phyloP scores from a whole-genome alignment of 2,113 vertebrate species.

The Xiphias gladius region DNA sequence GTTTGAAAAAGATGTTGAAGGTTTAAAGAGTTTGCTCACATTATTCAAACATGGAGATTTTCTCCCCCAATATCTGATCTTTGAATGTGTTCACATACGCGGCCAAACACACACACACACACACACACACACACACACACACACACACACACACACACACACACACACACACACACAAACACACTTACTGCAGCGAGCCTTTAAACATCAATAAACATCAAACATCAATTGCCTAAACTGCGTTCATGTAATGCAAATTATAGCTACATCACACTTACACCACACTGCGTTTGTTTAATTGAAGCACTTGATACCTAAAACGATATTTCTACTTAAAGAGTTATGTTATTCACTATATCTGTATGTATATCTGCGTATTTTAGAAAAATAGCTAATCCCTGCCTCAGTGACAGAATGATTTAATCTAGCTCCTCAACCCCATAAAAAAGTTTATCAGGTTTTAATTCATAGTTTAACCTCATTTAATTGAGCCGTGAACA shows the following conservation, averaged over 20 bases:
- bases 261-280: too few species aligned
- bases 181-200: not conserved
- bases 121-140: not conserved
- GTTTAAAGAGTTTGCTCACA: conserved; percentile 55
- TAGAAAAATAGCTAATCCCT: not conserved
- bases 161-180: not conserved
- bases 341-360: too few species aligned
- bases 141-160: not conserved
- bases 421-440: not conserved
- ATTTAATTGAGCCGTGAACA: not conserved
- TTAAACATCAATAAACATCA: too few species aligned
- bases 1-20: conserved; percentile 73
- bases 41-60: conserved; percentile 14
- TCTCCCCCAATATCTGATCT: not conserved
- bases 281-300: too few species aligned
- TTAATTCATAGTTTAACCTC: not conserved
- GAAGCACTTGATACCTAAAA: too few species aligned
- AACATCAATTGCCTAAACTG: too few species aligned
- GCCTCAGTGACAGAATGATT: not conserved
- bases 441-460: not conserved
- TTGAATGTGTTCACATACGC: not conserved
- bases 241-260: too few species aligned
- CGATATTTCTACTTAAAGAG: not conserved
- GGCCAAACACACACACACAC: not conserved
- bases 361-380: too few species aligned